These are phyloP conservation scores for Hypolimnas misippus DNA, from an alignment of 2,888 invertebrate species.

Conservation along the genomic window DNA sequence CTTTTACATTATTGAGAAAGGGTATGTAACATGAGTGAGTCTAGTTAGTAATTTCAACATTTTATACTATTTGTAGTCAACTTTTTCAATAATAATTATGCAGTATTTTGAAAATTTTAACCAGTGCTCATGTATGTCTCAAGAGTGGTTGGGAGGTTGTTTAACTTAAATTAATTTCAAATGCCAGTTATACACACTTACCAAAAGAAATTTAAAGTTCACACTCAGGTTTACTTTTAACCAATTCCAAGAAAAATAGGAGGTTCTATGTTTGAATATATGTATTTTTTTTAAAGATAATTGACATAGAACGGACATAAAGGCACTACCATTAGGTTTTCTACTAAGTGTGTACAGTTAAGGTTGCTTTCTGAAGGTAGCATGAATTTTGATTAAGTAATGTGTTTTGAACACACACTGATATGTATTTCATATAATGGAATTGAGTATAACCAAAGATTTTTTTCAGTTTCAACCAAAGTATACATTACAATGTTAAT, in stretches of 20 bases:
- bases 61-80: not conserved
- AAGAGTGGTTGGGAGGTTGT: not conserved
- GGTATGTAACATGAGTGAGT: not conserved
- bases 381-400: not conserved
- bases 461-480: constrained; percentile 34
- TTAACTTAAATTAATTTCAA: not conserved
- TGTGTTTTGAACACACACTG: not conserved
- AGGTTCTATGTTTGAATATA: too few species aligned
- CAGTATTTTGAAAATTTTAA: not conserved
- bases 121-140: not conserved
- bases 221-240: not conserved
- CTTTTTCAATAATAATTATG: not conserved
- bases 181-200: not conserved
- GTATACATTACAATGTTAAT: constrained; percentile 9
- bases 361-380: not conserved
- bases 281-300: too few species aligned
- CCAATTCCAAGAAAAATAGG: too few species aligned
- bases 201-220: not conserved
- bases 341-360: too few species aligned
- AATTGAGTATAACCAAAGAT: constrained; percentile 35
- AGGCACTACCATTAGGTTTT: too few species aligned
- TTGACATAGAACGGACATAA: too few species aligned
- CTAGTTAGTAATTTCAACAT: constrained; percentile 7
- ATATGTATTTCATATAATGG: constrained; percentile 11
- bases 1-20: not conserved